These are phyloP conservation scores for Papilio polyxenes DNA, from an alignment of 1,140 invertebrate species.

Conservation along the genomic window DNA sequence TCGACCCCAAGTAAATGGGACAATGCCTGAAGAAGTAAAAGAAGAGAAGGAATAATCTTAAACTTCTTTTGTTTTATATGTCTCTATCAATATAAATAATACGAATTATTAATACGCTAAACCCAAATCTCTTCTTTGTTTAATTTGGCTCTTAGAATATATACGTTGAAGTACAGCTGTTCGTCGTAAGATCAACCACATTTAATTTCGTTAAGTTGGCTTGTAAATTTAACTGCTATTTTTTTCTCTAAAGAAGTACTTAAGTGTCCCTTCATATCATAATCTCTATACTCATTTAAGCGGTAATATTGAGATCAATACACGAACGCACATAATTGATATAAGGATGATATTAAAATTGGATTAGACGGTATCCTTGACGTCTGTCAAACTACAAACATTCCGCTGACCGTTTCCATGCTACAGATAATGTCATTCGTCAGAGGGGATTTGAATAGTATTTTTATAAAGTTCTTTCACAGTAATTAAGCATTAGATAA, in stretches of 20 bases:
- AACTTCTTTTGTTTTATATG: too few species aligned
- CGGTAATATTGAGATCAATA: slow-evolving; percentile 13
- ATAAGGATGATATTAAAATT: slow-evolving; percentile 29
- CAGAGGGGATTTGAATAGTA: slow-evolving; percentile 40
- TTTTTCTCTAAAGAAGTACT: neutral
- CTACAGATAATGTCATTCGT: slow-evolving; percentile 35
- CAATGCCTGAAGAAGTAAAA: too few species aligned
- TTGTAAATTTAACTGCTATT: too few species aligned
- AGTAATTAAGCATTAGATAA: slow-evolving; percentile 55
- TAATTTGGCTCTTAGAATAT: too few species aligned
- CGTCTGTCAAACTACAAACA: slow-evolving; percentile 28
- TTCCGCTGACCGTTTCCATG: slow-evolving; percentile 7
- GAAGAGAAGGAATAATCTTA: too few species aligned
- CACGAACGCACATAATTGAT: slow-evolving; percentile 30
- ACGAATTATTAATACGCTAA: too few species aligned
- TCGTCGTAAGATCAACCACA: too few species aligned
- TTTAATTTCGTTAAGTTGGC: too few species aligned
- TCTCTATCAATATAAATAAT: too few species aligned
- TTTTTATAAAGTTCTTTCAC: slow-evolving; percentile 43
- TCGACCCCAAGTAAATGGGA: too few species aligned
- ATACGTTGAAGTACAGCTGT: too few species aligned
- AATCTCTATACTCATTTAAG: slow-evolving; percentile 23
- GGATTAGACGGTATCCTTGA: slow-evolving; percentile 32
- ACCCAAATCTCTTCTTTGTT: too few species aligned
- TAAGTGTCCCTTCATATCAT: neutral